Base-by-base conservation (phyloP, 2,797 vertebrate species). In the Gastrophryne carolinensis region DNA sequence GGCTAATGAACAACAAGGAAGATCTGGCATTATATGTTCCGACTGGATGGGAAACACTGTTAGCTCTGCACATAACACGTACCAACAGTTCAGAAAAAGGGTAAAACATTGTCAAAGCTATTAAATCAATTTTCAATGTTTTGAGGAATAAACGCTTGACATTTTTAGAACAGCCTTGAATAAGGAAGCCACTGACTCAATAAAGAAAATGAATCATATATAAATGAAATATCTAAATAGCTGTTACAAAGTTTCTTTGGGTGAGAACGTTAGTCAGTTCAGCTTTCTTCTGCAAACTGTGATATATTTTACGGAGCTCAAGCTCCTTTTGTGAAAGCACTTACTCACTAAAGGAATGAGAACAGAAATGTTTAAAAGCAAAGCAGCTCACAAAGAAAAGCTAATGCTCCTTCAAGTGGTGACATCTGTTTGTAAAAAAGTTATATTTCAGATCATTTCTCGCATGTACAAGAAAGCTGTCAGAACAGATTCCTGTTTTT, bases 361-460 rank as follows among this genome's bases (percentile, higher is more conserved):
- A 41, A 41, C 7, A 8, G 12, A 37, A 17, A 68, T 26, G 21
- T 39, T 68, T 53, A 39, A 44, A 26, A 34, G 26, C 34, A 32
- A 60, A 60, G 13, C 26, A 26, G 19, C 29, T 34, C 29, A 24
- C 15, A 21, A 71, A 35, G 39, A 27, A 39, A 19, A 63, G 53
- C 70, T 23, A 63, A 63, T 54, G 58, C 11, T 35, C 26, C 15
- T 73, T 63, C 58, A 39, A 27, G 24, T 12, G 15, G 34, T 63
- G 58, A 73, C 49, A 73, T 63, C 41, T 54, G 49, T 63, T 73
- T 63, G 56, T 52, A 62, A 41, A 15, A 27, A 50, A 2, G 39
- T 39, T 50, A 37, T 49, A 72, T 72, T 49, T 52, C 41, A 61
- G 52, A 26, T 37, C 21, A 50, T 61, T 53, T 15, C 37, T 69